Base-by-base conservation (phyloP, 2,797 vertebrate genomes). In the Neosilurus hyrtlii region DNA sequence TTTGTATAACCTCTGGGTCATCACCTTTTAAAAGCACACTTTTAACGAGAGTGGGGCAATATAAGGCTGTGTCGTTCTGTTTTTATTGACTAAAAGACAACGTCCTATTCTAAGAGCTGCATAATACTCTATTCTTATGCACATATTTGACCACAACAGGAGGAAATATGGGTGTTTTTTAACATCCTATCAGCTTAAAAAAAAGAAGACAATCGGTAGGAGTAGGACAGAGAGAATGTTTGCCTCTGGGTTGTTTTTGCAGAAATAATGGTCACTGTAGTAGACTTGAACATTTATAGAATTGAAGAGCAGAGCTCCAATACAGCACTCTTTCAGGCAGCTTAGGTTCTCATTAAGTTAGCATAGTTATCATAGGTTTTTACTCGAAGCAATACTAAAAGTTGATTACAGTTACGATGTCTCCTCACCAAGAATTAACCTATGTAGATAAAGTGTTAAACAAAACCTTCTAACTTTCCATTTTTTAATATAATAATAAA, bases 81-180 rank as follows among this genome's bases (percentile, higher is more conserved):
- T 81, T 76, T 62, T 51, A 52, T 51, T 57, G 83, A 61, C 85
- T 78, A 52, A 81, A 72, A 81, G 49, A 9, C 37, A 52, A 68
- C 54, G 82, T 87, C 83, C 80, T 87, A 26, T 82, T 63, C 59
- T 43, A n/a, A 70, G 43, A 16, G 63, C 35, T 8, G 30, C 43
- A 49, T 86, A n/a, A 35, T 22, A 11, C 30, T 85, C 68, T 77
- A 72, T 85, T 86, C 26, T 86, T 79, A 49, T n/a, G 37, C 56
- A 18, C 68, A 61, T 37, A 63, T 56, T 63, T 16, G 81, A 72
- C 62, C 2, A 73, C 49, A 82, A 62, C 65, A 80, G 30, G 59
- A 75, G 78, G 68, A 83, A 61, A 11, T n/a, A 18, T 15, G 14
- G 9, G 77, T 43, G 16, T 59, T 71, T 30, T 30, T 75, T 81